Evolutionary conservation across 2,888 invertebrate genomes (phyloP), one percentile per base, ranked within the genome.

Genomic region (Thecophora atra): DNA sequence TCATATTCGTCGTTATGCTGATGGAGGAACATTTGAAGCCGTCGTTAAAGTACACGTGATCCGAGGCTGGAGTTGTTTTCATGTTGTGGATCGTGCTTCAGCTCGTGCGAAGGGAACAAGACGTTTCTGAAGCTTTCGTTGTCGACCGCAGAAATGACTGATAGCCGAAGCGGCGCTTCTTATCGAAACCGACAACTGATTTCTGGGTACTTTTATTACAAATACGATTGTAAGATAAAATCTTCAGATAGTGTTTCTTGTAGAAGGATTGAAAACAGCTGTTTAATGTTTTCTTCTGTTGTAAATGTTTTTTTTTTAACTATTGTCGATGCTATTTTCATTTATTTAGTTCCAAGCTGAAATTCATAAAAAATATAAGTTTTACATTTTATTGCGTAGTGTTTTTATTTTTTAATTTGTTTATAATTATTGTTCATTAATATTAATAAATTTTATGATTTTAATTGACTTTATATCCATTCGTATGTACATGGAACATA

Each of bases 41-140:
- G 75, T 86, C 84, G 75, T 86, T 86, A 66, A 85, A 81, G 74
- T 86, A 86, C 0, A 84, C 84, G 78, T 85, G 85, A 80, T 86
- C 81, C 70, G 80, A 79, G 60, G 82, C 82, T 65, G 82, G 80
- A 78, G 80, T 84, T 37, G 79, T 76, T 75, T 84, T 84, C 82
- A 84, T 85, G 74, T 76, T 81, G 72, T 65, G 1, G 37, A 37
- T 37, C 37, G 37, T 37, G 1, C 11, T 37, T 47, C 47, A 47
- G 47, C 6, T 5, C 47, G 15, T 37, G 67, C n/a, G n/a, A n/a
- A n/a, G n/a, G n/a, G n/a, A n/a, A n/a, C n/a, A n/a, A n/a, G n/a
- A n/a, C n/a, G n/a, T n/a, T n/a, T n/a, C n/a, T n/a, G n/a, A n/a
- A n/a, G n/a, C n/a, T n/a, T n/a, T n/a, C n/a, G n/a, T n/a, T n/a